phyloP scores from a whole-genome alignment of 1,140 invertebrate species.

The Pseudomyrmex gracilis region DNA sequence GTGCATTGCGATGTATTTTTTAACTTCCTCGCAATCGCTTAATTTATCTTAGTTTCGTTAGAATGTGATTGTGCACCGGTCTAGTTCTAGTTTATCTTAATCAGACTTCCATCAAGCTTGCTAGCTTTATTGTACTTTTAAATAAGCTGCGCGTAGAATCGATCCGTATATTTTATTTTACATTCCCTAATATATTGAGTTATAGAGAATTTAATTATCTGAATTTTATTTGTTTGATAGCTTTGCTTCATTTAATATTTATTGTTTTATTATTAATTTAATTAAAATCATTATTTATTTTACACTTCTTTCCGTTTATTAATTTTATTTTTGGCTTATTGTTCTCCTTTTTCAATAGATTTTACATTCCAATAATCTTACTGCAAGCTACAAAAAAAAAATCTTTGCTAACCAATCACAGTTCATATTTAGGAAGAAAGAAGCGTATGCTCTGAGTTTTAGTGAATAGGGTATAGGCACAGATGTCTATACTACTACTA shows the following conservation, averaged over 20 bases:
- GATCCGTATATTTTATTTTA: not conserved
- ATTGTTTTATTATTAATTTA: constrained; percentile 32
- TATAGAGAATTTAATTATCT: constrained; percentile 1
- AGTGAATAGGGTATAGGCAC: too few species aligned
- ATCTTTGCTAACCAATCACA: not conserved
- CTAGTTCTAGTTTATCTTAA: constrained; percentile 8
- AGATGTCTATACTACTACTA: too few species aligned
- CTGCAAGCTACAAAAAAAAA: too few species aligned
- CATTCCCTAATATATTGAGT: not conserved
- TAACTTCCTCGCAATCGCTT: not conserved
- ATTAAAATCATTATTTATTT: not conserved
- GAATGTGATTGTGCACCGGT: not conserved
- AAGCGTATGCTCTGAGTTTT: not conserved
- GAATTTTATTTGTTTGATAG: constrained; percentile 9
- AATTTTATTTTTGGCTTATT: not conserved
- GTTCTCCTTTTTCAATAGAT: not conserved
- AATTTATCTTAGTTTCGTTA: constrained; percentile 26
- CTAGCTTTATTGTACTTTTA: constrained; percentile 10
- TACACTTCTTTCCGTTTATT: not conserved
- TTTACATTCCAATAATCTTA: not conserved
- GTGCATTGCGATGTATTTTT: too few species aligned
- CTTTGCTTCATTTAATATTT: not conserved
- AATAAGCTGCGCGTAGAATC: not conserved
- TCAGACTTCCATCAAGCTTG: not conserved
- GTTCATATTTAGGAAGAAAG: not conserved